A percentile compares a stretch with the other conserved stretches of the same genome.
Evolutionary conservation across 2,113 vertebrate genomes (phyloP).

Genomic region (Danionella cerebrum): DNA sequence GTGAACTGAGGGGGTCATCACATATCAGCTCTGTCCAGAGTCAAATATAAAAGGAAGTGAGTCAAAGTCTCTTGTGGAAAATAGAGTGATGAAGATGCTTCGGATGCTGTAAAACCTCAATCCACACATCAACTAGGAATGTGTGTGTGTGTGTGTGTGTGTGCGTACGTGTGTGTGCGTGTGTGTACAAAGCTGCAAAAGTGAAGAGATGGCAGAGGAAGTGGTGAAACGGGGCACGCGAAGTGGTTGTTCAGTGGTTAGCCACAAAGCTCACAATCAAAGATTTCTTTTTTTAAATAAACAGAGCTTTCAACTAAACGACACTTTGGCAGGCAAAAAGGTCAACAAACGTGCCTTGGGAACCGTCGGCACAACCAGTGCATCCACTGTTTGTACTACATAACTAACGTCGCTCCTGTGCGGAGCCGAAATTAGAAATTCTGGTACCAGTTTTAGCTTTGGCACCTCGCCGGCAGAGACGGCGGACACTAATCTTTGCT

Average conservation of each 20-base stretch:
- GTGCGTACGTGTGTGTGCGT: constrained; percentile 62
- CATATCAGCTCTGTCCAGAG: constrained; percentile 47
- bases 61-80: constrained; percentile 43
- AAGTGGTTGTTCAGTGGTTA: constrained; percentile 56
- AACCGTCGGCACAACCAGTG: too few species aligned
- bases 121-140: too few species aligned
- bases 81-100: constrained; percentile 55
- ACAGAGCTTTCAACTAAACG: too few species aligned
- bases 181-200: constrained; percentile 27
- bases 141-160: constrained; percentile 63
- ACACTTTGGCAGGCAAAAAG: too few species aligned
- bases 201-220: background rate
- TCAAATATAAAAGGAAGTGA: too few species aligned
- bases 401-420: too few species aligned
- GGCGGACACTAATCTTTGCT: too few species aligned
- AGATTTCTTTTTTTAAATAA: constrained; percentile 41
- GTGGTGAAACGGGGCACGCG: constrained; percentile 1
- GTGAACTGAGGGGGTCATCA: constrained; percentile 26
- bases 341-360: too few species aligned
- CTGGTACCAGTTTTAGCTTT: too few species aligned
- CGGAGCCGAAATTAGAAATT: too few species aligned
- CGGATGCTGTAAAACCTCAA: constrained; percentile 55
- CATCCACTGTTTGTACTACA: too few species aligned
- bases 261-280: constrained; percentile 46
- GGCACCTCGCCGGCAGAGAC: too few species aligned